A percentile compares a stretch with the other conserved stretches of the same genome.
Evolutionary conservation across 2,113 vertebrate genomes (phyloP).

Genomic region (Erinaceus europaeus): DNA sequence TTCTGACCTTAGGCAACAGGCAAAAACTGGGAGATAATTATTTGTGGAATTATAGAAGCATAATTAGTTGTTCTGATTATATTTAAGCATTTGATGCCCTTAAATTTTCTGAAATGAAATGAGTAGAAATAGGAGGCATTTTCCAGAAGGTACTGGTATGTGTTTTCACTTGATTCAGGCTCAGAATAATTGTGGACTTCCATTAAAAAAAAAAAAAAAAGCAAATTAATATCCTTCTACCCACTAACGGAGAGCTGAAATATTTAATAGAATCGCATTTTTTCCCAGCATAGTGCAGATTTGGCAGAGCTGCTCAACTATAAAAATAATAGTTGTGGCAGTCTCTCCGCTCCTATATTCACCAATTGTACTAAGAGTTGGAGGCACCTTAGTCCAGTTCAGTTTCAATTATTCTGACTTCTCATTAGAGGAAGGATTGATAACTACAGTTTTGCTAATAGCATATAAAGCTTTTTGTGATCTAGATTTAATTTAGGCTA

Average conservation of each 20-base stretch:
- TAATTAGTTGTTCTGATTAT: background rate
- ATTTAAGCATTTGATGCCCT: background rate
- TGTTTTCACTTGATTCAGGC: background rate
- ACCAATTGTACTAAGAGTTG: conserved; percentile 30
- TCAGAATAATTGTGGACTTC: background rate
- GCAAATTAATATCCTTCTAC: conserved; percentile 34
- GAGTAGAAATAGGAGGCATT: background rate
- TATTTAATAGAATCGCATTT: conserved; percentile 34
- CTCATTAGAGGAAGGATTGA: conserved; percentile 64
- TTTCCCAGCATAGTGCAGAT: conserved; percentile 34
- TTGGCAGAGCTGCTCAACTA: conserved; percentile 44
- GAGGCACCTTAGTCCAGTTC: conserved; percentile 36
- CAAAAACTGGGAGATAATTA: conserved; percentile 20
- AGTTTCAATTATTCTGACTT: conserved; percentile 59
- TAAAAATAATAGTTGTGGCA: conserved; percentile 42
- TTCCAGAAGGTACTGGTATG: background rate
- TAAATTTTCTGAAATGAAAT: background rate
- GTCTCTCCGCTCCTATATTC: conserved; percentile 36
- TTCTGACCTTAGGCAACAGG: background rate
- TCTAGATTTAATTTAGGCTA: conserved; percentile 61
- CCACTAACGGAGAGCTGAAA: background rate
- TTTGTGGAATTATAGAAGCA: background rate
- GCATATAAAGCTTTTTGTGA: conserved; percentile 48
- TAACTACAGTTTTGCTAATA: conserved; percentile 55
- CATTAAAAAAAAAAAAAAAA: conserved; percentile 5